Percentiles rank a stretch among this genome's conserved stretches.
phyloP scores from a whole-genome alignment of 2,797 vertebrate genomes.

The Ctenosaura bakeri region DNA sequence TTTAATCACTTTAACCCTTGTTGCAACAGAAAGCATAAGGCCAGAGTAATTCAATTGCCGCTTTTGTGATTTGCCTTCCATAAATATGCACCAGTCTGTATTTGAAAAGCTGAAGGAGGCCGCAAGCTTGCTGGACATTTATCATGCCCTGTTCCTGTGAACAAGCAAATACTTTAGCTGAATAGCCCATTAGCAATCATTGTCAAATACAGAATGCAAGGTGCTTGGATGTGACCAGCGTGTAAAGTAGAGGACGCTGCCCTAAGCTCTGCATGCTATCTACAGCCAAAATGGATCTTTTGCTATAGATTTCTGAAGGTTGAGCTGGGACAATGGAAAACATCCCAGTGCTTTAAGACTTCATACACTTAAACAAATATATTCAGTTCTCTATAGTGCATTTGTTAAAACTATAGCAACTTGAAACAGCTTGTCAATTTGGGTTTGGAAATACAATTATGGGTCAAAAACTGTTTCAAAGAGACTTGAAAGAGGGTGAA shows the following conservation, averaged over 20 bases:
- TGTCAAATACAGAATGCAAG: constrained; percentile 83
- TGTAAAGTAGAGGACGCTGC: constrained; percentile 78
- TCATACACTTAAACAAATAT: constrained; percentile 49
- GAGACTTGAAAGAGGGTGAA: constrained; percentile 44
- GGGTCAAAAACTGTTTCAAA: constrained; percentile 39
- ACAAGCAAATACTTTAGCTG: constrained; percentile 87
- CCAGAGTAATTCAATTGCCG: constrained; percentile 82
- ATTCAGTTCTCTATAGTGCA: constrained; percentile 31
- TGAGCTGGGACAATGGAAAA: constrained; percentile 63
- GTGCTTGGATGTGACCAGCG: constrained; percentile 82
- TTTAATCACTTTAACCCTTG: constrained; percentile 87
- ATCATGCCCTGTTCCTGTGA: constrained; percentile 85
- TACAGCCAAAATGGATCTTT: constrained; percentile 70
- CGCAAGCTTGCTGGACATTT: constrained; percentile 85
- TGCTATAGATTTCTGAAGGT: constrained; percentile 68
- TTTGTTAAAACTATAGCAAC: constrained; percentile 57
- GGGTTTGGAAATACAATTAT: constrained; percentile 35
- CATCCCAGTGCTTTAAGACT: constrained; percentile 50
- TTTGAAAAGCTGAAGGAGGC: constrained; percentile 85
- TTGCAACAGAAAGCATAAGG: constrained; percentile 81
- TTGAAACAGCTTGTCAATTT: constrained; percentile 53
- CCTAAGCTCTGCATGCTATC: constrained; percentile 70
- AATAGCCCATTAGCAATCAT: constrained; percentile 86
- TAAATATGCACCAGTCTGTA: constrained; percentile 87
- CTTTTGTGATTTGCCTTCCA: constrained; percentile 84